These are phyloP conservation scores for Catalaphyllia jardinei DNA, from an alignment of 64 coral and sea anemone genomes.

Conservation along the genomic window DNA sequence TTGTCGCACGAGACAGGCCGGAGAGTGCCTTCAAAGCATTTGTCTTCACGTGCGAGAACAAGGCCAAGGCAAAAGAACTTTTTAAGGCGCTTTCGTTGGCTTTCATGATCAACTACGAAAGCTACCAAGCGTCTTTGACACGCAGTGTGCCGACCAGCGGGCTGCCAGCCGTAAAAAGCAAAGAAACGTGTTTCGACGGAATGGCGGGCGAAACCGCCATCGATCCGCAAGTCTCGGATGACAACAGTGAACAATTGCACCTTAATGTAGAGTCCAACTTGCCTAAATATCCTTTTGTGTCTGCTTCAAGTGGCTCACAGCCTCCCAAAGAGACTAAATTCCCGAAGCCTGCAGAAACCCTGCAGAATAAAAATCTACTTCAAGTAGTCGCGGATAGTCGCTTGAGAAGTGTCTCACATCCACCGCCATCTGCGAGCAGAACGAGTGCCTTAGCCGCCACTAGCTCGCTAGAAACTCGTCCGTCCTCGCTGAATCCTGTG, in stretches of 20 bases:
- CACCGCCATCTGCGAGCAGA: neutral
- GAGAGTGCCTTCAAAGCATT: slow-evolving; percentile 86
- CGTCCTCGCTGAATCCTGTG: neutral
- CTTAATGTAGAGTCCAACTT: neutral
- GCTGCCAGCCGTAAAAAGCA: neutral
- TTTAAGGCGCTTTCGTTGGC: slow-evolving; percentile 84
- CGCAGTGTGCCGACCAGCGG: slow-evolving; percentile 13
- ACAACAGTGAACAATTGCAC: neutral
- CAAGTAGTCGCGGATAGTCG: neutral
- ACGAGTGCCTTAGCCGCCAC: neutral
- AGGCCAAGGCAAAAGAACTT: slow-evolving; percentile 74
- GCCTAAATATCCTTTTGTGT: neutral
- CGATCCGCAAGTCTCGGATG: neutral
- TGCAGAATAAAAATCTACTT: slow-evolving; percentile 9
- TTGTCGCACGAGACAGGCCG: slow-evolving; percentile 71
- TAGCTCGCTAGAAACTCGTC: neutral
- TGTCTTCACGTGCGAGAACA: slow-evolving; percentile 84
- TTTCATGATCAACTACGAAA: slow-evolving; percentile 84
- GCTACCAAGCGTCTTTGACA: slow-evolving; percentile 61
- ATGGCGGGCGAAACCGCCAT: neutral
- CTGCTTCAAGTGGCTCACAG: neutral
- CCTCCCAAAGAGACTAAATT: neutral
- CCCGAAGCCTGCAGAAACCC: neutral
- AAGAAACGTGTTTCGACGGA: neutral
- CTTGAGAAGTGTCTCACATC: slow-evolving; percentile 5